These are phyloP conservation scores for Chelon labrosus DNA, from an alignment of 2,797 vertebrate genomes.

Conservation along the genomic window DNA sequence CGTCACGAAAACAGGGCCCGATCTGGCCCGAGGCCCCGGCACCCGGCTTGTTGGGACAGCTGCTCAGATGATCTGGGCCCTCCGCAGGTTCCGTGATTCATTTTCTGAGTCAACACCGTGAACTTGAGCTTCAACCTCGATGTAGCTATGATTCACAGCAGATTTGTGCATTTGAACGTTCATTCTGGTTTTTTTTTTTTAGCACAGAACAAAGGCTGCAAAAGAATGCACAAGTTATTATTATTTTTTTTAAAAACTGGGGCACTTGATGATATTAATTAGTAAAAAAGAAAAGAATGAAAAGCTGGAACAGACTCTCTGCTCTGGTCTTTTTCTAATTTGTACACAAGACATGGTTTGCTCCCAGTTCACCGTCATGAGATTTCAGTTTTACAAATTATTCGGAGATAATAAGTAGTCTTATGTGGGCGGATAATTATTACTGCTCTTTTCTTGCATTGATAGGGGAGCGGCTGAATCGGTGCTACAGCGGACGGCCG, in stretches of 20 bases:
- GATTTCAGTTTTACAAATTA: conserved; percentile 27
- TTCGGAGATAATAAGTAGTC: conserved; percentile 9
- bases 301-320: background rate
- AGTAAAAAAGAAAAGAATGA: conserved; percentile 2
- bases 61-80: conserved; percentile 83
- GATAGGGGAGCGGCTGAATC: conserved; percentile 19
- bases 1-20: conserved; percentile 76
- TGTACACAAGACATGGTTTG: background rate
- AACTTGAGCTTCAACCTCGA: conserved; percentile 58
- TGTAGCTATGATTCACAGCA: conserved; percentile 53
- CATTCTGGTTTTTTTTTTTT: conserved; percentile 24
- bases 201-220: background rate
- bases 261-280: background rate
- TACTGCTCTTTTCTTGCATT: background rate
- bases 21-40: conserved; percentile 66
- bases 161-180: conserved; percentile 60
- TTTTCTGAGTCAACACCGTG: conserved; percentile 82
- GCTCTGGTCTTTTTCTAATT: background rate
- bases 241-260: conserved; percentile 1
- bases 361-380: conserved; percentile 26
- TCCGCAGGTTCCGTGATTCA: conserved; percentile 84
- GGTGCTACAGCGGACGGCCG: conserved; percentile 11
- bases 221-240: background rate
- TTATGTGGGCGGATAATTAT: background rate
- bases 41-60: conserved; percentile 86